phyloP scores from a whole-genome alignment of 2,888 invertebrate genomes.

The Eristalinus aeneus region DNA sequence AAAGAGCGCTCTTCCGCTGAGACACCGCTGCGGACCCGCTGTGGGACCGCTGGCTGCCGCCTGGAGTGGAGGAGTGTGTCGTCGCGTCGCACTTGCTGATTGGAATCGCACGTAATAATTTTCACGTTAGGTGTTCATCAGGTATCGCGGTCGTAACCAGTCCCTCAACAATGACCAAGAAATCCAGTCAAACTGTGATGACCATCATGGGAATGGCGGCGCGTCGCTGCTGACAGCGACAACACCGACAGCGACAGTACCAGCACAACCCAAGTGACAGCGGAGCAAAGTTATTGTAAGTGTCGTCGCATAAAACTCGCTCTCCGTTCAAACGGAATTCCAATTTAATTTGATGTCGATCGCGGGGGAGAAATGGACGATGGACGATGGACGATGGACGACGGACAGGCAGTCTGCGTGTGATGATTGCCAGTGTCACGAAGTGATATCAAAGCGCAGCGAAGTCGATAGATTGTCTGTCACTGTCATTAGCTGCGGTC shows the following conservation, averaged over 20 bases:
- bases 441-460: background rate
- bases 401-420: background rate
- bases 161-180: conserved; percentile 45
- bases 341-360: conserved; percentile 18
- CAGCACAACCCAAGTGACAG: background rate
- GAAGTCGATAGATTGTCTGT: background rate
- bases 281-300: conserved; percentile 1
- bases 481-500: background rate
- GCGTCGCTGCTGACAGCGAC: background rate
- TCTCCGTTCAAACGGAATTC: conserved; percentile 14
- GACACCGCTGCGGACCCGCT: background rate
- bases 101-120: conserved; percentile 65
- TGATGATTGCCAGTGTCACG: background rate
- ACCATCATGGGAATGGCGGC: conserved; percentile 9
- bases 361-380: background rate
- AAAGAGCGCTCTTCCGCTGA: conserved; percentile 19
- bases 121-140: conserved; percentile 60
- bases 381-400: background rate
- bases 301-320: conserved; percentile 22
- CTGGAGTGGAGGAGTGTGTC: conserved; percentile 26
- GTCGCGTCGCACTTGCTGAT: conserved; percentile 58
- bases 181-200: conserved; percentile 12
- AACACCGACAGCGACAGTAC: background rate
- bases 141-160: conserved; percentile 36
- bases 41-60: background rate